These are phyloP conservation scores for Drosophila pseudoananassae DNA, from an alignment of 1,140 invertebrate genomes.

Conservation along the genomic window DNA sequence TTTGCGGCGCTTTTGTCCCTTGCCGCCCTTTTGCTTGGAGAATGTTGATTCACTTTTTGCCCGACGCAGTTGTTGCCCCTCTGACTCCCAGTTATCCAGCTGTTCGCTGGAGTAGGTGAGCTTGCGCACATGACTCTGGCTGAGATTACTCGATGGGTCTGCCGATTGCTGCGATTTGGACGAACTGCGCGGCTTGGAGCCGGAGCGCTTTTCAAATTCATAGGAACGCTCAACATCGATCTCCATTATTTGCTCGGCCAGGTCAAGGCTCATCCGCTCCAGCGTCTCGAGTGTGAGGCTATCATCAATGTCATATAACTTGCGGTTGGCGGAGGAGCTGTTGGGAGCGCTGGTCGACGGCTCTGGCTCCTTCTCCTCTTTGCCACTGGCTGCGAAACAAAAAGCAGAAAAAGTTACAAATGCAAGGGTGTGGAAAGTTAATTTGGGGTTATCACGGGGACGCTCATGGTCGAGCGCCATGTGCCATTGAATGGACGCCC, in stretches of 20 bases:
- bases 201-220: conserved; percentile 63
- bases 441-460: background rate
- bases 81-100: conserved; percentile 18
- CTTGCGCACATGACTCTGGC: conserved; percentile 53
- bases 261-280: conserved; percentile 49
- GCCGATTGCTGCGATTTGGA: conserved; percentile 34
- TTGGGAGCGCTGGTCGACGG: conserved; percentile 3
- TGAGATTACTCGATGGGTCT: conserved; percentile 5
- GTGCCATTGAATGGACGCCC: conserved; percentile 9
- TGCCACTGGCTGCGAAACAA: conserved; percentile 52
- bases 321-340: conserved; percentile 9
- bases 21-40: conserved; percentile 15
- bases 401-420: conserved; percentile 58
- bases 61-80: conserved; percentile 14
- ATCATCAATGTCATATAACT: conserved; percentile 29
- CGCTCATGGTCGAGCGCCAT: conserved; percentile 5
- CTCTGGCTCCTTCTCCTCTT: conserved; percentile 9
- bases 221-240: conserved; percentile 61
- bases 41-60: conserved; percentile 31
- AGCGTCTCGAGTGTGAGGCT: conserved; percentile 53
- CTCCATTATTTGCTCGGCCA: conserved; percentile 56
- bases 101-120: conserved; percentile 62
- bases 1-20: conserved; percentile 11
- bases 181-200: conserved; percentile 51
- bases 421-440: conserved; percentile 16